Conservation (phyloP, 2,113 vertebrate genomes). For the Hippocampus comes region DNA sequence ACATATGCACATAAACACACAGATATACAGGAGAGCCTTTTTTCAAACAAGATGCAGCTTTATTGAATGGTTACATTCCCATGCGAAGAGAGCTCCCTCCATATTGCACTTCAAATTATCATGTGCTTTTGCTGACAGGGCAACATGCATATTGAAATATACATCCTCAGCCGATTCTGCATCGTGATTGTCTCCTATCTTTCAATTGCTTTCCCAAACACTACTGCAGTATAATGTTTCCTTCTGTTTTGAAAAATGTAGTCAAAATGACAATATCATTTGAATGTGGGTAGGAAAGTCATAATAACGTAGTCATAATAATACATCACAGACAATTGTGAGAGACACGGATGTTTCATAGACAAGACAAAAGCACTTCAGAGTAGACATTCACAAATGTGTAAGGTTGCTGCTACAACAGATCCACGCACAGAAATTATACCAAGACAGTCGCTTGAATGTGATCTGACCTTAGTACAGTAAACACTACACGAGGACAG, state of each 20-base stretch:
- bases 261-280: neutral
- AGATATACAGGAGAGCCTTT: neutral
- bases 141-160: slow-evolving; percentile 27
- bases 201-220: neutral
- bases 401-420: slow-evolving; percentile 46
- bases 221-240: neutral
- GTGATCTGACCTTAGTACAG: neutral
- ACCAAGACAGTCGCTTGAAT: neutral
- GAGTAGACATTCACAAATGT: slow-evolving; percentile 11
- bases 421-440: slow-evolving; percentile 16
- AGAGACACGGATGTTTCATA: neutral
- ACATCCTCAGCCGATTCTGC: neutral
- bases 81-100: slow-evolving; percentile 29
- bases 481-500: slow-evolving; percentile 11
- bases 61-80: slow-evolving; percentile 63
- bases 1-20: neutral
- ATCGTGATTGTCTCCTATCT: neutral
- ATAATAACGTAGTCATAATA: neutral
- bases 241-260: slow-evolving; percentile 30
- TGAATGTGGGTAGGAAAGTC: neutral
- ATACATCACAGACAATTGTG: neutral
- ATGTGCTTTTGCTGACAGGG: slow-evolving; percentile 57
- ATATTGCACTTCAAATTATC: slow-evolving; percentile 56
- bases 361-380: slow-evolving; percentile 25
- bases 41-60: slow-evolving; percentile 52